Evolutionary conservation across 2,113 vertebrate species (phyloP).

Genomic region (Lampris incognitus): DNA sequence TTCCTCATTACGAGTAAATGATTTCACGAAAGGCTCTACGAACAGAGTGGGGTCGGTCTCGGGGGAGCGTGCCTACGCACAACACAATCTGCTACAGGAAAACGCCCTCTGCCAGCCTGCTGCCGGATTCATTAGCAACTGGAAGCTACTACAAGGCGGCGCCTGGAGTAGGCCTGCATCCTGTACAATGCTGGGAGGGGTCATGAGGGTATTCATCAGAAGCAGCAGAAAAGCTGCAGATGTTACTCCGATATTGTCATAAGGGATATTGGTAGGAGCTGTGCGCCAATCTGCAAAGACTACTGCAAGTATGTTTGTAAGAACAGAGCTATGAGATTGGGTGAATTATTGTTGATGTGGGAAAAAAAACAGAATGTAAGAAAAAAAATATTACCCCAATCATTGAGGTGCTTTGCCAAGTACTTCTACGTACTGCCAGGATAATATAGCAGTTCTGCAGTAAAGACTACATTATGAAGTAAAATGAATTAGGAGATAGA

Average conservation of each 20-base stretch:
- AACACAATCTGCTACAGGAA: slow-evolving; percentile 57
- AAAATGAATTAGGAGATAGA: background rate
- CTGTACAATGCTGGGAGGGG: slow-evolving; percentile 31
- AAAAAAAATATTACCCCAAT: slow-evolving; percentile 44
- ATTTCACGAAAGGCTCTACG: slow-evolving; percentile 61
- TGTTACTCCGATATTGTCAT: slow-evolving; percentile 47
- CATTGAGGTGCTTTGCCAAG: slow-evolving; percentile 32
- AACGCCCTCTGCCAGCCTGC: slow-evolving; percentile 65
- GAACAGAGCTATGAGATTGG: slow-evolving; percentile 3
- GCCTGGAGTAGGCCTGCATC: slow-evolving; percentile 41
- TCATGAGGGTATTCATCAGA: slow-evolving; percentile 12
- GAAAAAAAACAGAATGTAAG: slow-evolving; percentile 11
- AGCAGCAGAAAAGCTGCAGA: slow-evolving; percentile 52
- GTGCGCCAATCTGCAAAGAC: slow-evolving; percentile 15
- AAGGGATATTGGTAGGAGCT: slow-evolving; percentile 28
- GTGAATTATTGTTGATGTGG: background rate
- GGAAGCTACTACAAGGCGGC: slow-evolving; percentile 29
- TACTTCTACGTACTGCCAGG: slow-evolving; percentile 8
- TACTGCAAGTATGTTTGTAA: slow-evolving; percentile 31
- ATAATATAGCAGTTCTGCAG: slow-evolving; percentile 30
- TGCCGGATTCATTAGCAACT: slow-evolving; percentile 77
- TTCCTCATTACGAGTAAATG: slow-evolving; percentile 73
- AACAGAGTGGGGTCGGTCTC: slow-evolving; percentile 53
- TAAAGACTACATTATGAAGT: slow-evolving; percentile 1
- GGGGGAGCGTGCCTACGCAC: slow-evolving; percentile 64